phyloP scores from a whole-genome alignment of 2,113 vertebrate genomes.

The Melanotaenia duboulayi region DNA sequence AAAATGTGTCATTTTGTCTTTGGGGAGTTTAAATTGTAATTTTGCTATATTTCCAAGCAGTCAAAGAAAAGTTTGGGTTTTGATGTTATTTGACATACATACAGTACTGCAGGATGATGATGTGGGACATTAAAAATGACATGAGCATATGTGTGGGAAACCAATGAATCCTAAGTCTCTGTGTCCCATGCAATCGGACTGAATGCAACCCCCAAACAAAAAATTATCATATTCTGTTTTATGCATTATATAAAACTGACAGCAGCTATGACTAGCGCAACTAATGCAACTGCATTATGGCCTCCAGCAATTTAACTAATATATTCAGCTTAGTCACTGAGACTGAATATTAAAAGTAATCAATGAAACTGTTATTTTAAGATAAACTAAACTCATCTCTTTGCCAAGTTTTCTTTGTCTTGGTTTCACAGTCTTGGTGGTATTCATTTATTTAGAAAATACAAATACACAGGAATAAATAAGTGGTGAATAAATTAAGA shows the following conservation, averaged over 20 bases:
- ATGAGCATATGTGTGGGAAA: no score
- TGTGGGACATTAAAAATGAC: conserved; percentile 6
- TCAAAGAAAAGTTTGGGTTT: background rate
- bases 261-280: background rate
- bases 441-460: no score
- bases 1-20: background rate
- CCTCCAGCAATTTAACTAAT: background rate
- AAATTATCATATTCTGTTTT: no score
- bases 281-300: background rate
- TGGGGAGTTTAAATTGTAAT: background rate
- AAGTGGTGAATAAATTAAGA: no score
- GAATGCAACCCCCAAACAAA: no score
- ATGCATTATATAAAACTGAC: no score
- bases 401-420: no score
- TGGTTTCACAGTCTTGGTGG: no score
- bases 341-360: no score
- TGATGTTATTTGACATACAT: background rate
- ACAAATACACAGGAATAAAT: no score
- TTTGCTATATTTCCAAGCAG: background rate
- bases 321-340: background rate
- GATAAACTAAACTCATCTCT: no score
- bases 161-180: background rate
- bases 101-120: background rate
- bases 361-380: no score
- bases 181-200: background rate